These are phyloP conservation scores for Parotia lawesii DNA, from an alignment of 2,113 vertebrate genomes.

Conservation along the genomic window DNA sequence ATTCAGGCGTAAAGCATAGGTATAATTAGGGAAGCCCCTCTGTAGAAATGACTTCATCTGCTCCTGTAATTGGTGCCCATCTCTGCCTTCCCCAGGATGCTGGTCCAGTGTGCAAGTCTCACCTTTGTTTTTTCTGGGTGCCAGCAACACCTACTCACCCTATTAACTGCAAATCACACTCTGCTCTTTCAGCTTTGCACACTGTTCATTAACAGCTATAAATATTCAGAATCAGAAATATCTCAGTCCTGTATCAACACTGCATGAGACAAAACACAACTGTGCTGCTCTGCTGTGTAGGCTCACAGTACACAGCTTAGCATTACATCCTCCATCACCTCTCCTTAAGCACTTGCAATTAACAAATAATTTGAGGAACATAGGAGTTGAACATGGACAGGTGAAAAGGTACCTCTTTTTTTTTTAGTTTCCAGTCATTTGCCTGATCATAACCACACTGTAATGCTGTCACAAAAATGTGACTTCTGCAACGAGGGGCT, in stretches of 20 bases:
- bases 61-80: background rate
- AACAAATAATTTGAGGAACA: background rate
- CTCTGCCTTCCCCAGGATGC: background rate
- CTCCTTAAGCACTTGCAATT: background rate
- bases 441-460: background rate
- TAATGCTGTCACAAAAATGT: conserved; percentile 34
- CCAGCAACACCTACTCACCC: background rate
- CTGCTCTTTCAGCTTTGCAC: background rate
- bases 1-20: accelerated
- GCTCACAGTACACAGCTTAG: background rate
- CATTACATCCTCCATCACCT: background rate
- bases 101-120: background rate
- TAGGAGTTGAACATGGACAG: background rate
- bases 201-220: background rate
- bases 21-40: background rate
- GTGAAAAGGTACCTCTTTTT: background rate
- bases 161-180: background rate
- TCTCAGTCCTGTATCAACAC: background rate
- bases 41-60: background rate
- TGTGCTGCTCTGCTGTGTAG: background rate
- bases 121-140: background rate
- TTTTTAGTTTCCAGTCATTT: background rate
- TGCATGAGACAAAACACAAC: background rate
- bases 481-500: background rate
- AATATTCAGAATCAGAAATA: background rate